Conservation (phyloP, 2,888 invertebrate genomes). For the Deroplatys truncata region DNA sequence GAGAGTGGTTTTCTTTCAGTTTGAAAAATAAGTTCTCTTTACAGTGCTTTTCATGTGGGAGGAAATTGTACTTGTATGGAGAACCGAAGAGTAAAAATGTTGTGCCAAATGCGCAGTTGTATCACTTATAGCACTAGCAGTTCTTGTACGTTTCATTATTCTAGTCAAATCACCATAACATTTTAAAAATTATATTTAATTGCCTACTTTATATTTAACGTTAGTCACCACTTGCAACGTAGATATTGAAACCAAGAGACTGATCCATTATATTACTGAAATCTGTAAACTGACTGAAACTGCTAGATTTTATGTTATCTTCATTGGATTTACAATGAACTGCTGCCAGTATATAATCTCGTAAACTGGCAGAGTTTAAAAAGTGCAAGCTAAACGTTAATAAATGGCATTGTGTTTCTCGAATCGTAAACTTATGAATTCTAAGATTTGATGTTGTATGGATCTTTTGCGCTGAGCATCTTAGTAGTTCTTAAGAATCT, state of each 20-base stretch:
- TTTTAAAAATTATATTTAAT: not conserved
- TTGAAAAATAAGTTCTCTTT: not conserved
- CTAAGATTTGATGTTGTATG: not conserved
- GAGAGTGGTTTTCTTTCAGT: not conserved
- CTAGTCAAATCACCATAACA: not conserved
- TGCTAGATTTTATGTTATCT: not conserved
- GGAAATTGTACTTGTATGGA: not conserved
- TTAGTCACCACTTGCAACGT: not conserved
- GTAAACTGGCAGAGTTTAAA: not conserved
- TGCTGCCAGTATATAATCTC: not conserved
- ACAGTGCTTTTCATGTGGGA: not conserved
- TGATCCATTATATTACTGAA: not conserved
- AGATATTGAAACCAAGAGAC: not conserved
- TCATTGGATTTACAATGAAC: not conserved
- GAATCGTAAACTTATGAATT: not conserved
- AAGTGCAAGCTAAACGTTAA: no score
- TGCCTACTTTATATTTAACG: not conserved
- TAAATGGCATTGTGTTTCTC: not conserved
- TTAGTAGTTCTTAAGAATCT: not conserved
- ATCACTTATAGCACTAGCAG: not conserved
- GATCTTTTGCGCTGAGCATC: not conserved
- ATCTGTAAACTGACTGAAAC: not conserved
- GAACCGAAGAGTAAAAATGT: not conserved
- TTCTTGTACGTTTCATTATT: not conserved
- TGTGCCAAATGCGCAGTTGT: not conserved